phyloP scores from a whole-genome alignment of 1,140 invertebrate species.

The Octopus bimaculoides region DNA sequence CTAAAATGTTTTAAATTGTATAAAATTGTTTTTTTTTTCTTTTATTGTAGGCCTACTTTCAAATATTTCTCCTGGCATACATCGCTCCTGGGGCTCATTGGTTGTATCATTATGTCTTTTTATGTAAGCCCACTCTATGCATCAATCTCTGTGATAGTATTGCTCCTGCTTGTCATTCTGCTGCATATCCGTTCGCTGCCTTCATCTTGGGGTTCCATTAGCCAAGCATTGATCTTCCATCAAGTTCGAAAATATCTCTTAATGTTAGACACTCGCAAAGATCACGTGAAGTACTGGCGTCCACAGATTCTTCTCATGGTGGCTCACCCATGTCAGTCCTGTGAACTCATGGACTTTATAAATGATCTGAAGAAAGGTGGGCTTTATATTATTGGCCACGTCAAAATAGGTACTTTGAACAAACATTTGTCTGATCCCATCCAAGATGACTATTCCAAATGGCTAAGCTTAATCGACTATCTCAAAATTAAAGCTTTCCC shows the following conservation, averaged over 20 bases:
- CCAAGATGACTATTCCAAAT: slow-evolving; percentile 73
- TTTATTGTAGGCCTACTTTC: slow-evolving; percentile 81
- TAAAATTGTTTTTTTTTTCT: slow-evolving; percentile 13
- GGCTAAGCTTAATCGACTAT: slow-evolving; percentile 80
- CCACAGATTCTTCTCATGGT: slow-evolving; percentile 95
- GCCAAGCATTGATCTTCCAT: slow-evolving; percentile 97
- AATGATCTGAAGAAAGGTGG: slow-evolving; percentile 99
- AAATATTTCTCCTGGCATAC: slow-evolving; percentile 96
- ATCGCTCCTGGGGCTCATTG: slow-evolving; percentile 79
- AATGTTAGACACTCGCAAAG: slow-evolving; percentile 90
- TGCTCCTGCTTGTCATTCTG: slow-evolving; percentile 78
- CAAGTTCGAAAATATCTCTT: slow-evolving; percentile 97
- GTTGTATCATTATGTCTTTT: slow-evolving; percentile 93
- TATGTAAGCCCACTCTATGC: slow-evolving; percentile 90
- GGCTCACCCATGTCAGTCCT: slow-evolving; percentile 82
- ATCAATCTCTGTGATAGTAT: slow-evolving; percentile 81
- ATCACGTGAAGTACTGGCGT: slow-evolving; percentile 99
- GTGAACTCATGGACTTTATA: slow-evolving; percentile 92
- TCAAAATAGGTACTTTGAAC: slow-evolving; percentile 64
- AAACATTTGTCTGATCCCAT: slow-evolving; percentile 39
- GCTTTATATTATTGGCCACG: slow-evolving; percentile 90
- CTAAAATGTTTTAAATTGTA: no score
- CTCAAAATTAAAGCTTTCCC: slow-evolving; percentile 95
- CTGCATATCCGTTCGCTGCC: slow-evolving; percentile 92
- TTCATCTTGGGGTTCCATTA: slow-evolving; percentile 92